Evolutionary conservation across 2,888 invertebrate genomes (phyloP).

Genomic region (Dione vanillae): DNA sequence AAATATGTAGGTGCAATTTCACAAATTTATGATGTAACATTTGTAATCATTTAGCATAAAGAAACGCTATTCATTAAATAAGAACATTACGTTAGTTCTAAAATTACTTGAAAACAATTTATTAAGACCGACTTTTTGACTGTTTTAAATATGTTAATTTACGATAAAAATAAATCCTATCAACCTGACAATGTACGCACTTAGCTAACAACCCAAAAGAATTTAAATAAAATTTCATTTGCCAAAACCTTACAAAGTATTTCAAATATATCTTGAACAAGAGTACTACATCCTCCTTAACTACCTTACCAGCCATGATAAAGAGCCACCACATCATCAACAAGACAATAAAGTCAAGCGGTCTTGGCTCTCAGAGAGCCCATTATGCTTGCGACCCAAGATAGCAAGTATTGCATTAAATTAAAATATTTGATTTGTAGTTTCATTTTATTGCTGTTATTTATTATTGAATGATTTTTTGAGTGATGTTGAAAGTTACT

Average conservation of each 20-base stretch:
- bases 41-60: no score
- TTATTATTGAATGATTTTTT: neutral
- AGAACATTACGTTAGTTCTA: no score
- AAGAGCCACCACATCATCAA: slow-evolving; percentile 34
- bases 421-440: slow-evolving; percentile 13
- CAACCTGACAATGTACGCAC: neutral
- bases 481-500: neutral
- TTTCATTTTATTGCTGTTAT: neutral
- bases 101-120: no score
- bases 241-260: slow-evolving; percentile 14
- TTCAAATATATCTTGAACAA: slow-evolving; percentile 16
- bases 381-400: slow-evolving; percentile 23
- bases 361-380: slow-evolving; percentile 18
- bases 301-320: slow-evolving; percentile 26
- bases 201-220: slow-evolving; percentile 3
- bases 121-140: neutral
- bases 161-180: neutral
- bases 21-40: no score
- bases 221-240: neutral
- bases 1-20: no score
- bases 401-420: slow-evolving; percentile 9
- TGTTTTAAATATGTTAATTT: neutral
- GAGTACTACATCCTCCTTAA: slow-evolving; percentile 27
- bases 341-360: slow-evolving; percentile 33
- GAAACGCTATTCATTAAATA: no score